These are phyloP conservation scores for Galendromus occidentalis DNA, from an alignment of 1,140 invertebrate species.

Conservation along the genomic window DNA sequence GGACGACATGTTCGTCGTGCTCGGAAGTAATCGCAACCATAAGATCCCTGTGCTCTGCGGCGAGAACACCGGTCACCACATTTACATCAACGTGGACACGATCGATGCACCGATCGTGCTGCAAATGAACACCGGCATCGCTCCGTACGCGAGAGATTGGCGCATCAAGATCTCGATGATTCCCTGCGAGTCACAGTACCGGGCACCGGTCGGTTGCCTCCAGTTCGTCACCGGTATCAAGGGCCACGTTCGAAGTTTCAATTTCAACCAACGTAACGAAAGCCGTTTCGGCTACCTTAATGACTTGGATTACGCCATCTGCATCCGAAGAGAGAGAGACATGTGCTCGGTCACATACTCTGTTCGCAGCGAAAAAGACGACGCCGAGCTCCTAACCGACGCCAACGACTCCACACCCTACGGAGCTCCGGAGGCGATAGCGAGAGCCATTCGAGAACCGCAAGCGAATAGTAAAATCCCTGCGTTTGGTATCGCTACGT, in stretches of 20 bases:
- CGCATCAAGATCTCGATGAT: conserved; percentile 54
- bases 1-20: conserved; percentile 45
- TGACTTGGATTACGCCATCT: conserved; percentile 34
- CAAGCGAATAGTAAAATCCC: background rate
- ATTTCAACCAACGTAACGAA: conserved; percentile 20
- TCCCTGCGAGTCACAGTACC: conserved; percentile 34
- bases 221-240: conserved; percentile 45
- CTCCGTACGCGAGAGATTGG: conserved; percentile 44
- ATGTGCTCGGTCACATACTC: conserved; percentile 34
- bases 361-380: conserved; percentile 10
- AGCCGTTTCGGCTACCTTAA: conserved; percentile 26
- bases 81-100: conserved; percentile 5
- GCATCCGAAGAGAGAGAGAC: conserved; percentile 22
- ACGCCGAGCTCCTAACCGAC: background rate
- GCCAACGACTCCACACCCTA: conserved; percentile 1
- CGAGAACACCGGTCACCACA: conserved; percentile 53
- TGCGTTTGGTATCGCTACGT: background rate
- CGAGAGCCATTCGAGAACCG: background rate
- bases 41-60: conserved; percentile 52
- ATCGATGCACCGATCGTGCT: conserved; percentile 37
- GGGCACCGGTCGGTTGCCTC: conserved; percentile 51
- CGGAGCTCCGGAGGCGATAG: background rate
- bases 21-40: conserved; percentile 43
- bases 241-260: conserved; percentile 50
- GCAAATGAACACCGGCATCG: conserved; percentile 39